Base-by-base conservation (phyloP, 2,113 vertebrate species). In the Hippocampus guttulatus region DNA sequence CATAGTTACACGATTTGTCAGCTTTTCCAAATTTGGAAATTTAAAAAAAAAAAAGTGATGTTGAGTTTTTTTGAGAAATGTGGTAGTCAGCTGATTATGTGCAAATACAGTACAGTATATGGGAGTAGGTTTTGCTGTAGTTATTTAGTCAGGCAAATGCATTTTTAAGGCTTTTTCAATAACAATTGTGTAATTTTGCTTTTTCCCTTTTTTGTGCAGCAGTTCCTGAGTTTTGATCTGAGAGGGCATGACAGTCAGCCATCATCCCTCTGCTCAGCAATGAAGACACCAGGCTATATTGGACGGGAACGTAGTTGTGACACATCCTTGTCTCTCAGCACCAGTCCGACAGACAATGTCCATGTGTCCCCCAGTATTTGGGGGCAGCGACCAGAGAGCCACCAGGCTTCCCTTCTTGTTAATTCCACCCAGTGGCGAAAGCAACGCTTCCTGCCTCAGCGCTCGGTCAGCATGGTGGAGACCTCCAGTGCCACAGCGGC, bases 391-490 rank as follows among this genome's bases (percentile, higher is more conserved):
- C 55, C 82, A 45, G 81, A 77, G 73, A 87, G 75, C 68, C 62
- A 64, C 4, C 45, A 67, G n/a, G 49, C 82, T 33, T 45, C 77
- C 65, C 74, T 85, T 71, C 68, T 62, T 6, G 55, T 73, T 25
- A 30, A 68, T 55, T 49, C 76, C 66, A 9, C 45, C 61, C 58
- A 85, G 33, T 81, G 90, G 86, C 88, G 78, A 41, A 91, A 89
- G 73, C 76, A 76, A 0, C 81, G 73, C 27, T 91, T 91, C 61
- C 85, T 89, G 73, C 80, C 82, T 0, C 91, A 90, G 63, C 91
- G 91, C 38, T 91, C 92, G 0, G 30, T 92, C 73, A 92, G 92
- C 84, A 89, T 92, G 92, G 86, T 92, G 33, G 92, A 92, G 80
- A 88, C 84, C 1, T 45, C 80, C 73, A 83, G 80, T 67, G 20